A percentile compares a stretch with the other conserved stretches of the same genome.
These are phyloP conservation scores for Geophilus truncorum DNA, from an alignment of 2,888 invertebrate species.

Conservation along the genomic window DNA sequence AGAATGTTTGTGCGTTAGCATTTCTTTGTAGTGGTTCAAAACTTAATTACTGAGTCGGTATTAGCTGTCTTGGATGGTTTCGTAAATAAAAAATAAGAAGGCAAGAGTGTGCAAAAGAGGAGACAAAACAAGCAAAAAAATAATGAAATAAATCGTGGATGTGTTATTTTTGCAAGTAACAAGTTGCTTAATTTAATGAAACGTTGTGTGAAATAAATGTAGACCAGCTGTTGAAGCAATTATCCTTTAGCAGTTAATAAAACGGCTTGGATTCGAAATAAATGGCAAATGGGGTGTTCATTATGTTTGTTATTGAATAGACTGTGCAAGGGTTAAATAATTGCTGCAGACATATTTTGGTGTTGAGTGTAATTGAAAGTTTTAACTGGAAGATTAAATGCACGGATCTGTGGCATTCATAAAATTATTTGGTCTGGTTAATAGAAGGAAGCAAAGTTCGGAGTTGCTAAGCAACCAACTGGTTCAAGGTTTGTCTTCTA, in stretches of 20 bases:
- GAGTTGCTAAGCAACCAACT: background rate
- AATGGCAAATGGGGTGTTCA: background rate
- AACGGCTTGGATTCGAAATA: background rate
- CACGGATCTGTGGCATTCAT: background rate
- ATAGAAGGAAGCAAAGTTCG: background rate
- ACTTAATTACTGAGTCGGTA: background rate
- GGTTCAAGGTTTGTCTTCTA: background rate
- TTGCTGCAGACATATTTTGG: background rate
- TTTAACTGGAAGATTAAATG: background rate
- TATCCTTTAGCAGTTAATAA: background rate
- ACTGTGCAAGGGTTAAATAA: background rate
- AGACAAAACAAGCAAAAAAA: background rate
- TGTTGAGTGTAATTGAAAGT: background rate
- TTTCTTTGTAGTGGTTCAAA: background rate
- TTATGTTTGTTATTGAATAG: background rate
- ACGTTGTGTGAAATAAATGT: background rate
- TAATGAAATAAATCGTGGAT: background rate
- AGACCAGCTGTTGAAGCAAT: background rate
- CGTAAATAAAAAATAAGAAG: too few relatives aligned
- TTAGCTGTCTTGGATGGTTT: too few relatives aligned
- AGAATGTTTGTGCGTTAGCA: background rate
- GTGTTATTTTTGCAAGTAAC: background rate
- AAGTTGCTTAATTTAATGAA: background rate
- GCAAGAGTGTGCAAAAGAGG: background rate
- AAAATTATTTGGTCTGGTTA: background rate